These are phyloP conservation scores for Sabellastarte sp. DNA, from an alignment of 2,888 invertebrate species.

Conservation along the genomic window DNA sequence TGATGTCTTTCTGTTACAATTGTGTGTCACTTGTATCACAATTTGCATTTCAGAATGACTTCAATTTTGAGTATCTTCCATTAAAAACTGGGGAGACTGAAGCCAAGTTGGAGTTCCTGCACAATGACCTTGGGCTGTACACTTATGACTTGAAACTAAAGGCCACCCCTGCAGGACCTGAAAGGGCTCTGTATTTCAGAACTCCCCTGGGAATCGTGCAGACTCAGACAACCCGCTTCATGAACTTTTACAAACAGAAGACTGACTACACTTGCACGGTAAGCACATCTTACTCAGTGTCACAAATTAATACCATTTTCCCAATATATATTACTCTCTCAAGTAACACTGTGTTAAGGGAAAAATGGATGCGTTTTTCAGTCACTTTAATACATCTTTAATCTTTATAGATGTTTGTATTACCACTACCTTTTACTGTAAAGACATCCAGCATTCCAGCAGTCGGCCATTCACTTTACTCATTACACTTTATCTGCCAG, in stretches of 20 bases:
- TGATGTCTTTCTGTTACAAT: too few species aligned
- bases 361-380: too few species aligned
- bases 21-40: background rate
- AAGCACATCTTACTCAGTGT: too few species aligned
- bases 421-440: too few species aligned
- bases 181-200: conserved; percentile 55
- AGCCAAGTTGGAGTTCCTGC: conserved; percentile 54
- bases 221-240: conserved; percentile 51
- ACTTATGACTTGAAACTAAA: conserved; percentile 56
- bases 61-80: conserved; percentile 58
- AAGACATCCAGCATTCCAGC: too few species aligned
- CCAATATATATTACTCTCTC: too few species aligned
- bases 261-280: conserved; percentile 60
- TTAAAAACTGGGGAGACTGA: conserved; percentile 51
- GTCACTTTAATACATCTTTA: too few species aligned
- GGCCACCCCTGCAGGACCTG: conserved; percentile 54
- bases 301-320: too few species aligned
- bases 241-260: conserved; percentile 59
- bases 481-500: too few species aligned
- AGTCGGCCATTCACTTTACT: too few species aligned
- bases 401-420: too few species aligned
- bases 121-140: conserved; percentile 56
- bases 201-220: conserved; percentile 53
- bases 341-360: too few species aligned
- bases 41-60: conserved; percentile 41